A percentile compares a stretch with the other conserved stretches of the same genome.
Evolutionary conservation across 2,113 vertebrate genomes (phyloP).

Genomic region (Nibea albiflora): DNA sequence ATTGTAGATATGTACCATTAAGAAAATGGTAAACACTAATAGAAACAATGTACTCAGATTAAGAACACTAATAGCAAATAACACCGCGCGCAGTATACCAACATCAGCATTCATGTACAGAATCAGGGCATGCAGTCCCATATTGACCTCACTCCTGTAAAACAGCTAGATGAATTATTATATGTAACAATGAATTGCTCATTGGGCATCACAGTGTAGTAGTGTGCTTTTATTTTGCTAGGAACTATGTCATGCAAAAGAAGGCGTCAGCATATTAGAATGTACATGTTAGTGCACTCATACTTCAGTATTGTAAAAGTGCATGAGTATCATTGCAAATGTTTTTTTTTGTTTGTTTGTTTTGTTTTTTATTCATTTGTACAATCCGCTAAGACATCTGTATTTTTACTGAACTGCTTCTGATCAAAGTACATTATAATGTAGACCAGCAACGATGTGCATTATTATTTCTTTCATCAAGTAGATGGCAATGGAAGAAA

Average conservation of each 20-base stretch:
- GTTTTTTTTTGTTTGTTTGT: conserved; percentile 76
- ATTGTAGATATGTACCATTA: conserved; percentile 74
- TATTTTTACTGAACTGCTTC: conserved; percentile 78
- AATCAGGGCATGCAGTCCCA: conserved; percentile 60
- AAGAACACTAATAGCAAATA: conserved; percentile 53
- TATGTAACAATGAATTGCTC: conserved; percentile 59
- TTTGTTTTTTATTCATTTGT: conserved; percentile 87
- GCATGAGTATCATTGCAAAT: conserved; percentile 83
- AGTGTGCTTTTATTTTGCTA: conserved; percentile 69
- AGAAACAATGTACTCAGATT: conserved; percentile 43
- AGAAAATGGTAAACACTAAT: conserved; percentile 56
- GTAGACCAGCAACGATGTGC: conserved; percentile 48
- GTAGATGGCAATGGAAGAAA: conserved; percentile 7
- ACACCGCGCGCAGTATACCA: conserved; percentile 34
- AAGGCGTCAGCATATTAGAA: conserved; percentile 73
- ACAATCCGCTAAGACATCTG: conserved; percentile 79
- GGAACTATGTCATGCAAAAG: conserved; percentile 59
- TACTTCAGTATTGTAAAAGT: conserved; percentile 74
- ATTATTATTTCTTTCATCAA: conserved; percentile 47
- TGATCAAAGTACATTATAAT: conserved; percentile 65
- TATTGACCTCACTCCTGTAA: conserved; percentile 60
- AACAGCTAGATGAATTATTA: conserved; percentile 44
- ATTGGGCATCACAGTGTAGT: conserved; percentile 64
- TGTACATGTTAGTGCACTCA: conserved; percentile 82
- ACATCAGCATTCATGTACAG: conserved; percentile 59